Conservation (phyloP, 2,888 invertebrate genomes). For the Parasteatoda lunata region DNA sequence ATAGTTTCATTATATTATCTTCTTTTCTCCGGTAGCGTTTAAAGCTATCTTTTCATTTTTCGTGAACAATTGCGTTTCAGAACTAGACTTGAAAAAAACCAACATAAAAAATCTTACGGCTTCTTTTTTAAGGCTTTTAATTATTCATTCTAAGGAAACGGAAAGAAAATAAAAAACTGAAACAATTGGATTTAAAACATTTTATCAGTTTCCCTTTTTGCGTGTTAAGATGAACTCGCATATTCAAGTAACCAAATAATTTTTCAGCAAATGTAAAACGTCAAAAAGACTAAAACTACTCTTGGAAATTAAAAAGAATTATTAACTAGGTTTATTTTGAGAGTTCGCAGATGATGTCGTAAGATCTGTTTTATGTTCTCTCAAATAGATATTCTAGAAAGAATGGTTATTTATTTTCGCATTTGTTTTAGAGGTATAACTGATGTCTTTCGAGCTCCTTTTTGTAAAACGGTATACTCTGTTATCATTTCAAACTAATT, state of each 20-base stretch:
- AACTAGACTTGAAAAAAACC: conserved; percentile 12
- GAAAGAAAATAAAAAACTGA: conserved; percentile 33
- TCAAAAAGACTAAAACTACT: conserved; percentile 14
- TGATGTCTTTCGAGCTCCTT: too few relatives aligned
- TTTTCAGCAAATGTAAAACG: conserved; percentile 33
- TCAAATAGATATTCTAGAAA: too few relatives aligned
- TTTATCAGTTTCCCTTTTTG: conserved; percentile 49
- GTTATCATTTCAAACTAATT: too few relatives aligned
- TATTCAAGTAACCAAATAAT: conserved; percentile 47
- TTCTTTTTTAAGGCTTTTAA: conserved; percentile 55
- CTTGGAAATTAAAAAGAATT: not conserved
- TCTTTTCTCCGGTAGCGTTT: conserved; percentile 37
- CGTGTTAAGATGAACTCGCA: conserved; percentile 31
- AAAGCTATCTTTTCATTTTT: conserved; percentile 51
- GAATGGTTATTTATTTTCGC: too few relatives aligned
- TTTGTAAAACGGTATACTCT: too few relatives aligned
- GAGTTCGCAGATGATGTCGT: not conserved
- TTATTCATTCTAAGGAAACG: conserved; percentile 60
- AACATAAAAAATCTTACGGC: conserved; percentile 2
- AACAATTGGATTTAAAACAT: conserved; percentile 65
- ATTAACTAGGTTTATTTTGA: not conserved
- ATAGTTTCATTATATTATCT: conserved; percentile 42
- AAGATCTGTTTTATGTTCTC: not conserved
- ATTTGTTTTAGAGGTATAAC: too few relatives aligned
- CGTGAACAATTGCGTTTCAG: conserved; percentile 33